Conservation (phyloP, 2,888 invertebrate species). For the Folsomia manolachei region DNA sequence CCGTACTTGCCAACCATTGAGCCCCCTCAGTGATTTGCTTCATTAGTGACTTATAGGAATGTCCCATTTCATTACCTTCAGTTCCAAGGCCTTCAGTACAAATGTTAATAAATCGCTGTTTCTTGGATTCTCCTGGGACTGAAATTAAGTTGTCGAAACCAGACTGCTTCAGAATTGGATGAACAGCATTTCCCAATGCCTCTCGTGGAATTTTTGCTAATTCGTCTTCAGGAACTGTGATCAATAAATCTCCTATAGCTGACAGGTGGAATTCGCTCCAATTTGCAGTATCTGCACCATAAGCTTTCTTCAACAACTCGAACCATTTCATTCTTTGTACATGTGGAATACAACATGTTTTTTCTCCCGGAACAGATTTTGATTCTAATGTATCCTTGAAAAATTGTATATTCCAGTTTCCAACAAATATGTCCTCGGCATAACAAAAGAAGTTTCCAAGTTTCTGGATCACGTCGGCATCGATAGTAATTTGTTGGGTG, state of each 20-base stretch:
- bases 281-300: constrained; percentile 41
- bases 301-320: constrained; percentile 31
- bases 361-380: constrained; percentile 39
- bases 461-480: constrained; percentile 29
- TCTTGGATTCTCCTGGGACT: constrained; percentile 30
- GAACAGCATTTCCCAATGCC: constrained; percentile 37
- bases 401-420: constrained; percentile 26
- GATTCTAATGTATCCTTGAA: constrained; percentile 42
- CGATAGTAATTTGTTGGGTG: constrained; percentile 9
- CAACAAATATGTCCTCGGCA: constrained; percentile 32
- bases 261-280: constrained; percentile 44
- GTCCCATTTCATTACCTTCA: constrained; percentile 34
- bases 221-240: constrained; percentile 39
- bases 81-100: constrained; percentile 33
- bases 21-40: constrained; percentile 39
- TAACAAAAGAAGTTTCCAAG: constrained; percentile 47
- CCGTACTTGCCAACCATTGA: constrained; percentile 41
- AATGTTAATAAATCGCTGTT: constrained; percentile 30
- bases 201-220: constrained; percentile 37
- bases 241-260: constrained; percentile 44
- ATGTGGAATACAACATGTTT: constrained; percentile 43
- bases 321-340: constrained; percentile 36
- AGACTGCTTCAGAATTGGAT: constrained; percentile 39
- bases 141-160: constrained; percentile 25
- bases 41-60: constrained; percentile 38